Percentiles rank a stretch among this genome's conserved stretches.
Evolutionary conservation across 2,797 vertebrate species (phyloP).

Genomic region (Eidolon dupreanum): DNA sequence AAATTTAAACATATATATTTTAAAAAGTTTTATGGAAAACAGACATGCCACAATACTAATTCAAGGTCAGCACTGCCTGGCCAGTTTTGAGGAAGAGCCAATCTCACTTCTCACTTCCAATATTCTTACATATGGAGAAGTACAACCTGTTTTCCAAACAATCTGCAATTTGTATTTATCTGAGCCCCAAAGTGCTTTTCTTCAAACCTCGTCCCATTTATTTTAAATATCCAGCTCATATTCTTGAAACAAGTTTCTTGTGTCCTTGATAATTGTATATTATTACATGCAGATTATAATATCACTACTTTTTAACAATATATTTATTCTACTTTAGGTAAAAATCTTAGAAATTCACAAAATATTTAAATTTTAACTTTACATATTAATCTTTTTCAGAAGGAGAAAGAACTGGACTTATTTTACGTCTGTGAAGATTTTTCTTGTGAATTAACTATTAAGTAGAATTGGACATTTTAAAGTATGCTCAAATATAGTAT

Average conservation of each 20-base stretch:
- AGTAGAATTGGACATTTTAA: slow-evolving; percentile 29
- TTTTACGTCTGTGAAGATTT: background rate
- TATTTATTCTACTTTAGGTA: slow-evolving; percentile 5
- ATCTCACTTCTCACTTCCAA: background rate
- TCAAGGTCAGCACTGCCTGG: background rate
- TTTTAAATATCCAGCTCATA: background rate
- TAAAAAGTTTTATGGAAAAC: slow-evolving; percentile 30
- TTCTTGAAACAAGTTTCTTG: background rate
- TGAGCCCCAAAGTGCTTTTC: background rate
- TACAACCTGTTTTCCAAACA: background rate
- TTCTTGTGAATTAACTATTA: background rate
- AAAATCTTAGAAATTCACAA: slow-evolving; percentile 42
- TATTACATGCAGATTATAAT: background rate
- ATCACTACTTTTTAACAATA: background rate
- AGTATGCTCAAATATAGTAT: slow-evolving; percentile 44
- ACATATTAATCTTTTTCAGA: slow-evolving; percentile 32
- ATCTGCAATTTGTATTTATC: background rate
- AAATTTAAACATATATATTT: too few species aligned
- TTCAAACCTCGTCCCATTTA: background rate
- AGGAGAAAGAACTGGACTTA: background rate
- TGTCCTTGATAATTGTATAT: background rate
- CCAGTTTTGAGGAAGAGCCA: background rate
- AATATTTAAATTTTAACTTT: slow-evolving; percentile 16
- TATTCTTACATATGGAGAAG: background rate
- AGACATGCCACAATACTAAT: background rate